Base-by-base conservation (phyloP, 2,888 invertebrate genomes). In the Noctua comes region DNA sequence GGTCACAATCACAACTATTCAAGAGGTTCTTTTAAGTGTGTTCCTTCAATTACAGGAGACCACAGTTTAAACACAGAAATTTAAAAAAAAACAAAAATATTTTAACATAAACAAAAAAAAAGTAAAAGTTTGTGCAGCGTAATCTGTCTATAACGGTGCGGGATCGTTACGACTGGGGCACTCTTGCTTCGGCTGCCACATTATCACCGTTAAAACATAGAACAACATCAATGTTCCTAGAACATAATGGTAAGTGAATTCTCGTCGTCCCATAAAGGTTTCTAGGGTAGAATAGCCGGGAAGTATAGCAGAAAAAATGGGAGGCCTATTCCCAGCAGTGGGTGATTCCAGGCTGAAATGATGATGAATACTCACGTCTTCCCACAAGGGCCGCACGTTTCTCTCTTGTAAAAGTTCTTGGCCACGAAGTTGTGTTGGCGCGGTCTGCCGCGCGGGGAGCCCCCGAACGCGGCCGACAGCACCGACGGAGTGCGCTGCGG, bases 371-470 rank as follows among this genome's bases (percentile, higher is more conserved):
- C 95, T 93, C 75, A 97, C 97, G 97, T 97, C 92, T 98, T 98
- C 27, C 98, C 98, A 91, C 98, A 99, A 27, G 98, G 98, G 1
- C 97, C 97, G 93, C 99, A 99, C 0, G 97, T 97, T 94, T 98
- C 99, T 13, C 98, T 97, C 93, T 98, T 98, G 84, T 99, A 98
- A 86, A 98, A 97, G 75, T 98, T 98, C 95, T 98, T 98, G 68
- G 97, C 97, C 79, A 97, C 97, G 90, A 99, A 98, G 92, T 96
- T 97, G 94, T 99, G 99, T 66, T 93, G 96, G 0, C 95, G 31
- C 8, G 93, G 93, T 0, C 96, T 83, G 0, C 93, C 89, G 65
- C 96, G 94, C 43, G 96, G 96, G 1, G 96, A 96, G 1, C 92
- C 95, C 88, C 93, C 95, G 89, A 93, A 95, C 36, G 92, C 94